These are phyloP conservation scores for Stomorhina lunata DNA, from an alignment of 2,888 invertebrate genomes.

Conservation along the genomic window DNA sequence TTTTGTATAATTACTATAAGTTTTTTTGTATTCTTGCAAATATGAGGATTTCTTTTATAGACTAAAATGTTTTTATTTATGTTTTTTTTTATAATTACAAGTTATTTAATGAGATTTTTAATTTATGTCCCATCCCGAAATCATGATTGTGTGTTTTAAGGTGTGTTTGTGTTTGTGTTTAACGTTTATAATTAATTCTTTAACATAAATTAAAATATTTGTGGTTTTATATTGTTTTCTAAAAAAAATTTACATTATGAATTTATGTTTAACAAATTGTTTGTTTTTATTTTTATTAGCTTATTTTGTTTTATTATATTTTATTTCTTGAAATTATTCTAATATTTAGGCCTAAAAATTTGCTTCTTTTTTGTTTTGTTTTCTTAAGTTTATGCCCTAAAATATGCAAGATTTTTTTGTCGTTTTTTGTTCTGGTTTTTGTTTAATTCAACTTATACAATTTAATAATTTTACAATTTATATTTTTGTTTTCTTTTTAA, in stretches of 20 bases:
- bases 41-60: constrained; percentile 58
- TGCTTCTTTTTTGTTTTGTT: constrained; percentile 35
- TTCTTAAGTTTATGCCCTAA: constrained; percentile 52
- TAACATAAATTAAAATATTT: constrained; percentile 15
- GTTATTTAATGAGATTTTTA: constrained; percentile 10
- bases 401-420: constrained; percentile 44
- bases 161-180: constrained; percentile 1
- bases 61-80: constrained; percentile 42
- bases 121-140: not conserved
- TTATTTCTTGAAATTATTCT: constrained; percentile 60
- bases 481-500: constrained; percentile 44
- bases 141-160: not conserved
- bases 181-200: no score
- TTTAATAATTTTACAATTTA: constrained; percentile 60
- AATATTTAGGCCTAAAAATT: constrained; percentile 64
- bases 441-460: constrained; percentile 59
- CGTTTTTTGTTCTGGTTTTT: constrained; percentile 37
- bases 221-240: constrained; percentile 30
- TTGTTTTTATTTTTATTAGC: constrained; percentile 23
- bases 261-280: constrained; percentile 30
- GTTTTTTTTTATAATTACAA: constrained; percentile 54
- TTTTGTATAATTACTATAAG: constrained; percentile 11
- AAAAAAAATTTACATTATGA: constrained; percentile 46
- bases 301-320: constrained; percentile 23
- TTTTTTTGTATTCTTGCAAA: constrained; percentile 54